Evolutionary conservation across 2,888 invertebrate genomes (phyloP), one percentile per base, ranked within the genome.

Genomic region (Graphium colonna): DNA sequence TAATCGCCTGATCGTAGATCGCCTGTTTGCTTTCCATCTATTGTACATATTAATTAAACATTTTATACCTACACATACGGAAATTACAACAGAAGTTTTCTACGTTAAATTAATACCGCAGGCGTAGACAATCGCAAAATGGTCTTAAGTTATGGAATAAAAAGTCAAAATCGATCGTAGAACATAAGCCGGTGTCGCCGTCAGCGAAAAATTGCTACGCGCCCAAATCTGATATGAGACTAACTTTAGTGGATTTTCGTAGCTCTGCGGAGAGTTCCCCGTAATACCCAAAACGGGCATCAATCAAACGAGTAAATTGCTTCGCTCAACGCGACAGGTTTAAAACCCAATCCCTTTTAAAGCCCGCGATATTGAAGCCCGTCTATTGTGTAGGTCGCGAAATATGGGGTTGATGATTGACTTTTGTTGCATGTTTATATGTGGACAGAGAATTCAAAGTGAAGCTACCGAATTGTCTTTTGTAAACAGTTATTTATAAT

Each of bases 231-330:
- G 17, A 41, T 31, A 41, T 48, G 18, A 39, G 9, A 43, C 3
- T 15, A 21, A 21, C 43, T 16, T 52, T 33, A 58, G 52, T 53
- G 52, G 33, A 39, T 39, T 21, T 57, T 52, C n/a, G 1, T 43
- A 58, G 38, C 49, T 59, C 68, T 64, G 8, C 45, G 52, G 17
- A 7, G 55, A 43, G 63, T 61, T 61, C 60, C 64, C 60, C 62
- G 51, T 55, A 52, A 67, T 62, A 64, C 67, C 70, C 71, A 69
- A 69, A 73, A 66, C 71, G 71, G 60, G 65, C 78, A 79, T 80
- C 79, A 76, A 79, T 80, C 79, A 80, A 72, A 74, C 68, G 57
- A 68, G 69, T 73, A 80, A 79, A 79, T 79, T 79, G 78, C 71
- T 64, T 64, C 64, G 67, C 66, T 68, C 69, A 60, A 64, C 71